These are phyloP conservation scores for Spisula subtruncata DNA, from an alignment of 2,888 invertebrate genomes.

Conservation along the genomic window DNA sequence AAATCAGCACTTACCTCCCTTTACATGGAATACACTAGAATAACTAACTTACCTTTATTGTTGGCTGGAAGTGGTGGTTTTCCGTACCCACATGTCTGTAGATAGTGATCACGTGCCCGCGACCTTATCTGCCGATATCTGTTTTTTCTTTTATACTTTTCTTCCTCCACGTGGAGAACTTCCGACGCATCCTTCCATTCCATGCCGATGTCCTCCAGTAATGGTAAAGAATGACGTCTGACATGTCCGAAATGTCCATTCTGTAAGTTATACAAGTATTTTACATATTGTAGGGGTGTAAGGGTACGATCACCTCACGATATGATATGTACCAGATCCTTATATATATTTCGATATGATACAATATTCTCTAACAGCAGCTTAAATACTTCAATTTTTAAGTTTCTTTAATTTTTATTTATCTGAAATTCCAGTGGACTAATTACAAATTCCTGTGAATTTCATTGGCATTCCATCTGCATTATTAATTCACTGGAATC, in stretches of 20 bases:
- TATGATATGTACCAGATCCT: too few species aligned
- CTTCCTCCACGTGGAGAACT: not conserved
- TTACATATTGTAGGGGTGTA: too few species aligned
- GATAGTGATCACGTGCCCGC: conserved; percentile 61
- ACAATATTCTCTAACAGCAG: too few species aligned
- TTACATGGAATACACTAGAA: not conserved
- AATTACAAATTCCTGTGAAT: too few species aligned
- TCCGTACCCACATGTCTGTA: conserved; percentile 60
- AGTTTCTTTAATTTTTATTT: too few species aligned
- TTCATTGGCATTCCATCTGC: too few species aligned
- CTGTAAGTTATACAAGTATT: not conserved
- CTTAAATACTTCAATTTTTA: too few species aligned
- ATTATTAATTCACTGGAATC: too few species aligned
- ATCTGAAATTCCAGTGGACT: too few species aligned
- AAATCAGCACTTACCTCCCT: conserved; percentile 3
- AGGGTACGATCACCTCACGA: too few species aligned
- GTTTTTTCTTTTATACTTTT: conserved; percentile 36
- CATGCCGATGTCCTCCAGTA: not conserved
- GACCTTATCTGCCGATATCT: conserved; percentile 57
- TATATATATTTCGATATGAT: too few species aligned
- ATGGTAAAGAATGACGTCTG: conserved; percentile 8
- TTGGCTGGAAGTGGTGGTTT: conserved; percentile 60
- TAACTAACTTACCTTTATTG: conserved; percentile 38
- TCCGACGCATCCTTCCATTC: conserved; percentile 23
- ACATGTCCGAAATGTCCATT: not conserved